These are phyloP conservation scores for Sylvicapra grimmia DNA, from an alignment of 2,113 vertebrate species.

Conservation along the genomic window DNA sequence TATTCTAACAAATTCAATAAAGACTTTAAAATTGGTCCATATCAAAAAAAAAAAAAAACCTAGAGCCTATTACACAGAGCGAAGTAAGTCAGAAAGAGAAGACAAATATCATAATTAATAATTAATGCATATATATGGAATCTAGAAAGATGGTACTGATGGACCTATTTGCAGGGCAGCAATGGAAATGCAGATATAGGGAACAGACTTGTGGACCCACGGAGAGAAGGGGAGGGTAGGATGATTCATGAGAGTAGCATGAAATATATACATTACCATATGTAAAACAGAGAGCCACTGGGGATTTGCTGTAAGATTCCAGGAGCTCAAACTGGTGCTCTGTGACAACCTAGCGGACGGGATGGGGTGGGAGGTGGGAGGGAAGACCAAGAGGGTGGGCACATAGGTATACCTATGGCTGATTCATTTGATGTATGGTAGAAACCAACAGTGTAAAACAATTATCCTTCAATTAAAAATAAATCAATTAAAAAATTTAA, in stretches of 20 bases:
- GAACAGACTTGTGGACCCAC: neutral
- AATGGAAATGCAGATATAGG: neutral
- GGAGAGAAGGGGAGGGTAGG: neutral
- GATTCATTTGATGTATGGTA: neutral
- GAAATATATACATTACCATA: neutral
- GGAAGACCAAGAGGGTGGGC: neutral
- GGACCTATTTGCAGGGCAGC: neutral
- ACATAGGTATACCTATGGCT: neutral
- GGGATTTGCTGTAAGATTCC: neutral
- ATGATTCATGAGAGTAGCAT: neutral
- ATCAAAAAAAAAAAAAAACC: fast-evolving
- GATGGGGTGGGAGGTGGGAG: neutral
- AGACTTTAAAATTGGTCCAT: neutral
- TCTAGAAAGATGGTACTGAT: neutral
- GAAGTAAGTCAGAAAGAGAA: neutral
- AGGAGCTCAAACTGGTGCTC: neutral
- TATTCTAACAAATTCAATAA: neutral
- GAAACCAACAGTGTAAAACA: neutral
- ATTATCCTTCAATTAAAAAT: neutral
- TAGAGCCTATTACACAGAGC: neutral
- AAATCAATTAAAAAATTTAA: neutral
- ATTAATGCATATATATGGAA: neutral
- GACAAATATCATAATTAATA: neutral
- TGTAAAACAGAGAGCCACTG: neutral
- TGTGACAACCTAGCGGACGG: neutral